Evolutionary conservation across 2,888 invertebrate species (phyloP), one percentile per base, ranked within the genome.

Genomic region (Chaitophorus viminalis): DNA sequence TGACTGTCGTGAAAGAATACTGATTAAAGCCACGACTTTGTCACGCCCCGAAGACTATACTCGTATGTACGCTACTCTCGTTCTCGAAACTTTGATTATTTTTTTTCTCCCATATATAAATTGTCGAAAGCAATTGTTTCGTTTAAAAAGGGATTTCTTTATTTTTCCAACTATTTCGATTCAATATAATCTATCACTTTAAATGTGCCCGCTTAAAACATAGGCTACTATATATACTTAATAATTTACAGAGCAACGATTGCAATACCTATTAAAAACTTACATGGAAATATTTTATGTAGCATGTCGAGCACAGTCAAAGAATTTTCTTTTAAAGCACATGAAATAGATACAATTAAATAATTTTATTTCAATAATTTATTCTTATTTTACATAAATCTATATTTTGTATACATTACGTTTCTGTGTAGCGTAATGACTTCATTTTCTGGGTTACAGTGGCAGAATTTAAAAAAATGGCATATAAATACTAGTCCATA

Each of bases 11-110:
- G 79, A 81, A 87, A 60, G 75, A 87, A 81, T 81, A 81, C 74
- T 81, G 87, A 87, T 87, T 87, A 65, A 87, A 87, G 81, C 74
- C 87, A 81, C 87, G 87, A 81, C 54, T 39, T 21, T 65, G 79
- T 87, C 79, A 87, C 87, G 87, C 87, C 87, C 87, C 72, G 75
- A 84, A 60, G 65, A 46, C 65, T 68, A 65, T 39, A 36, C n/a
- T n/a, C n/a, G n/a, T n/a, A n/a, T n/a, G n/a, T 54, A 78, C 31
- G 33, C 52, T n/a, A 65, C 14, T 82, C 60, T 60, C 46, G 6
- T 39, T 46, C 29, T 18, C 25, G 31, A 46, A 52, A 65, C 46
- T 84, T 75, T 46, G 76, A 76, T 76, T 76, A 76, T 76, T 68
- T 84, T 25, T 65, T n/a, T 31, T 39, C 36, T 29, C 60, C 21